Evolutionary conservation across 2,113 vertebrate species (phyloP), one percentile per base, ranked within the genome.

Genomic region (Camelus bactrianus): DNA sequence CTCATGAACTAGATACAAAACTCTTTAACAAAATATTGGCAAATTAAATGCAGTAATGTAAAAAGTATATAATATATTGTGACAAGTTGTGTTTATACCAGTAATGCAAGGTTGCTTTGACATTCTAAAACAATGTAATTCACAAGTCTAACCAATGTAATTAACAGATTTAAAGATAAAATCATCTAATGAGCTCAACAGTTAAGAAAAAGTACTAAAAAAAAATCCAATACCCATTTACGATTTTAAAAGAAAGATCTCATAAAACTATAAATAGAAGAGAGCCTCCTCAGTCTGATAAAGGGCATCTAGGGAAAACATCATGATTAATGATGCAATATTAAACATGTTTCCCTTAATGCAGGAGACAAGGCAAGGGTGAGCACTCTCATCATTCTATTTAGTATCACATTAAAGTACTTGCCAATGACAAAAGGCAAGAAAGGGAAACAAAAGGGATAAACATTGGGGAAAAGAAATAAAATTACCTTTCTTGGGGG

Each of bases 231-330:
- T 11, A 42, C 4, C 10, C 16, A 95, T 28, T 79, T 72, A 79
- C 56, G 16, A 83, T 72, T 94, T 91, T 20, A 82, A 22, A 77
- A 48, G 76, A 91, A 80, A 87, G n/a, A 54, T 28, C 52, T 79
- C 54, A 86, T 70, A 62, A 91, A 86, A 54, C 16, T 52, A 79
- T n/a, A 85, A 38, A 70, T 85, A 79, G 70, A 52, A 86, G 54
- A 77, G 26, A 85, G 77, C 28, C 17, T 79, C 72, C 30, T n/a
- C 35, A 79, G 62, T 84, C 60, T 69, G 30, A 91, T 80, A 48
- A 64, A 35, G 46, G 1, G 3, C 24, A 76, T 69, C 50, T 84
- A 76, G 60, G 46, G 46, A 54, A 95, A 95, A 69, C 8, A 56
- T 65, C 35, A 83, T 67, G 52, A 58, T 67, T 72, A 72, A 38